Conservation (phyloP, 2,888 invertebrate species). For the Pammene aurita region DNA sequence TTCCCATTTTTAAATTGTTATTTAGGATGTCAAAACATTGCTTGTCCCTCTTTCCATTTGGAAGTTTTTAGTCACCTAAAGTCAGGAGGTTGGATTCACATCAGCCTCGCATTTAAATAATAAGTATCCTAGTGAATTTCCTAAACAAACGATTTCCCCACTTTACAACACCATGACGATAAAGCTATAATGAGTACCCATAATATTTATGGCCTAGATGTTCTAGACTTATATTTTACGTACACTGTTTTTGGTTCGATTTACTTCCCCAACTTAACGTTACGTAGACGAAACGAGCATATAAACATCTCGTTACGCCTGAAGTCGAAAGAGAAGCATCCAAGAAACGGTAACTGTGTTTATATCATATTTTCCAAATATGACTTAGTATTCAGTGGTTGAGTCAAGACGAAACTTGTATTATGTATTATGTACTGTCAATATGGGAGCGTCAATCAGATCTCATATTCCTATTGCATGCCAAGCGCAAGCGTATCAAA, state of each 20-base stretch:
- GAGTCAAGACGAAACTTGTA: slow-evolving; percentile 15
- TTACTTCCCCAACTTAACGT: slow-evolving; percentile 17
- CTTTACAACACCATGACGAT: no score
- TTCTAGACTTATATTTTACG: slow-evolving; percentile 3
- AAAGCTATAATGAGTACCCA: no score
- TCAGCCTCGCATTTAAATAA: no score
- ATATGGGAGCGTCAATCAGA: slow-evolving; percentile 28
- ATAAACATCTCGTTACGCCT: slow-evolving; percentile 24
- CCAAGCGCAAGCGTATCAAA: neutral
- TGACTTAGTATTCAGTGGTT: slow-evolving; percentile 33
- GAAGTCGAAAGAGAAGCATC: slow-evolving; percentile 19
- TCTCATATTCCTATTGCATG: neutral
- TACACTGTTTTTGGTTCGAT: neutral
- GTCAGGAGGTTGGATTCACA: neutral
- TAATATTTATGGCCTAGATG: no score
- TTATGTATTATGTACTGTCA: slow-evolving; percentile 16
- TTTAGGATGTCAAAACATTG: no score
- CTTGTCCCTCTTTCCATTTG: no score
- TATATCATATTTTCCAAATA: slow-evolving; percentile 30
- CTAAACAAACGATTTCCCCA: no score
- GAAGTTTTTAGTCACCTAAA: no score
- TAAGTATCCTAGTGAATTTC: no score
- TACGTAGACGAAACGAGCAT: slow-evolving; percentile 28
- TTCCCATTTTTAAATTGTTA: no score
- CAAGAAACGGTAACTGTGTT: slow-evolving; percentile 25